Evolutionary conservation across 2,888 invertebrate genomes (phyloP).

Genomic region (Tineola bisselliella): DNA sequence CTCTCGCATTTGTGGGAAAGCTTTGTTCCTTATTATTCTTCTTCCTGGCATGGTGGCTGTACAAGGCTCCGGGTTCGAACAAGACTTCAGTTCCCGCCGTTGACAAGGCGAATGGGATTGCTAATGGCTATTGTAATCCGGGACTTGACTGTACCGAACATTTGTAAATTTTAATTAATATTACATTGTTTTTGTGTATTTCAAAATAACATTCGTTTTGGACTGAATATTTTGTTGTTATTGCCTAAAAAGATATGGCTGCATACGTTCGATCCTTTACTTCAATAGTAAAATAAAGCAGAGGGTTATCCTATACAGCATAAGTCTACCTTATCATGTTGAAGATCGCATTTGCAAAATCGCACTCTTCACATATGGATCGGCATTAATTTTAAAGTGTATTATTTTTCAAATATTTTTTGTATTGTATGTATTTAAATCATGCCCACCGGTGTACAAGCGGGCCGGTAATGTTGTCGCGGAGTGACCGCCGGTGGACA

Average conservation of each 20-base stretch:
- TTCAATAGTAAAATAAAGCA: not conserved
- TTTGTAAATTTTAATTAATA: constrained; percentile 31
- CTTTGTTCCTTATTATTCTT: constrained; percentile 76
- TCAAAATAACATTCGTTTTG: constrained; percentile 11
- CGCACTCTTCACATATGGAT: no score
- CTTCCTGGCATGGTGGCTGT: constrained; percentile 79
- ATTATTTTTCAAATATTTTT: no score
- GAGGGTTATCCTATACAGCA: not conserved
- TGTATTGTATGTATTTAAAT: no score
- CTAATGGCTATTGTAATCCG: constrained; percentile 54
- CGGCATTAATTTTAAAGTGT: no score
- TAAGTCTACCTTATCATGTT: not conserved
- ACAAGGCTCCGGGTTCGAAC: constrained; percentile 70
- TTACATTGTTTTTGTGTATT: not conserved
- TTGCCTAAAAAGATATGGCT: no score
- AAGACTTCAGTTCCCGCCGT: constrained; percentile 26
- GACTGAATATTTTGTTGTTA: not conserved
- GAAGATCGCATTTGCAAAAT: no score
- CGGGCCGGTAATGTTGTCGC: no score
- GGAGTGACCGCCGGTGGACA: no score
- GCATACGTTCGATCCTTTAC: no score
- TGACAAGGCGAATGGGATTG: constrained; percentile 27
- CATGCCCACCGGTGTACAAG: no score
- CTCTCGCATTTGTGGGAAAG: constrained; percentile 76
- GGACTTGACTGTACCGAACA: constrained; percentile 56